Conservation (phyloP, 2,888 invertebrate species). For the Tuberolachnus salignus region DNA sequence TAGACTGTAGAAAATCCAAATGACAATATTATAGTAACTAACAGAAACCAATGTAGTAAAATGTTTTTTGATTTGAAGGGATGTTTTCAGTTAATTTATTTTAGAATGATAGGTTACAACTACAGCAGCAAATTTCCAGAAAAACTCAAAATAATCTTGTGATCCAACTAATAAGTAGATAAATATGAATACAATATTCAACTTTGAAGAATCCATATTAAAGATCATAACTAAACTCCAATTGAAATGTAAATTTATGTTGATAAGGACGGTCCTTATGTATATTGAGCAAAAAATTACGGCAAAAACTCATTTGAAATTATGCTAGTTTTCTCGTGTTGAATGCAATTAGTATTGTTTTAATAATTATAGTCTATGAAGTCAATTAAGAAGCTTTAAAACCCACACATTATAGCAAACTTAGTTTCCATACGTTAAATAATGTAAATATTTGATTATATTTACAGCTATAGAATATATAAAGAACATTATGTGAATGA, state of each 20-base stretch:
- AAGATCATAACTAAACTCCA: background rate
- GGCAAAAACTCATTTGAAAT: background rate
- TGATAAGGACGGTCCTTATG: background rate
- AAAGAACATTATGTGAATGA: too few species aligned
- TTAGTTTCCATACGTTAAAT: too few species aligned
- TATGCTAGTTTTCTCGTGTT: background rate
- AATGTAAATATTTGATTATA: too few species aligned
- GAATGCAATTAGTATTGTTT: too few species aligned
- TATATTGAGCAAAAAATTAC: constrained; percentile 36
- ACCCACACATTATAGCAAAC: too few species aligned
- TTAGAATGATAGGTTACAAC: background rate
- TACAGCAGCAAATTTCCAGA: background rate
- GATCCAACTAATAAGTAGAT: background rate
- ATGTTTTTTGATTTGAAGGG: constrained; percentile 21
- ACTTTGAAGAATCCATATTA: background rate
- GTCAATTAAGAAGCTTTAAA: too few species aligned
- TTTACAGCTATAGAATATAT: too few species aligned
- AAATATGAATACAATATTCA: constrained; percentile 11
- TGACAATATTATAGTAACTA: constrained; percentile 45
- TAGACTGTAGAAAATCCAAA: background rate
- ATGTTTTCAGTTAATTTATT: background rate
- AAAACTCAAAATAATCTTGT: background rate
- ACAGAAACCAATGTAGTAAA: constrained; percentile 19
- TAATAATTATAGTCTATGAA: too few species aligned
- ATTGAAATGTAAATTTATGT: background rate